A percentile compares a stretch with the other conserved stretches of the same genome.
Conservation (phyloP, 2,888 invertebrate genomes). For the Lithophane semibrunnea region DNA sequence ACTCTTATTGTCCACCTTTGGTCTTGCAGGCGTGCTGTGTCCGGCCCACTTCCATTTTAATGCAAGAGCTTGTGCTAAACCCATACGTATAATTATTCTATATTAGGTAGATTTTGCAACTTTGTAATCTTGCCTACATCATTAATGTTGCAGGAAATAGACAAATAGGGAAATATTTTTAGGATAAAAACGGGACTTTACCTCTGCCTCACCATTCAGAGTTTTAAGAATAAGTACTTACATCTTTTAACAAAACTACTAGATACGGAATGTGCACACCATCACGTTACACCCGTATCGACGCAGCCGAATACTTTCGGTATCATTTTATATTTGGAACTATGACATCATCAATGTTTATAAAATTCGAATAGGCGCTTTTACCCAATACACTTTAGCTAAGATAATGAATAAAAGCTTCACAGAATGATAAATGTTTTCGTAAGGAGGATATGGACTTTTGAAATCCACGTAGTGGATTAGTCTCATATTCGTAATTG, state of each 20-base stretch:
- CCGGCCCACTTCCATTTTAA: too few species aligned
- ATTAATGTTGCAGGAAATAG: not conserved
- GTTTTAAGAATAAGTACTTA: too few species aligned
- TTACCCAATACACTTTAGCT: not conserved
- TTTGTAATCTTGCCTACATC: not conserved
- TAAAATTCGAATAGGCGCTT: slow-evolving; percentile 40
- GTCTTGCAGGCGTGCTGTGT: too few species aligned
- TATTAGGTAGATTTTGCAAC: not conserved
- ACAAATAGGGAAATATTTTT: not conserved
- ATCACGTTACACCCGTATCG: slow-evolving; percentile 15
- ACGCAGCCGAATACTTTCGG: slow-evolving; percentile 34
- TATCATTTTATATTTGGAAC: slow-evolving; percentile 54
- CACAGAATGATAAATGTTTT: not conserved
- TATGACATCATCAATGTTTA: slow-evolving; percentile 44
- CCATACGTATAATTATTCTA: too few species aligned
- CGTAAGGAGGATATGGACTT: not conserved
- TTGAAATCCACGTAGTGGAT: not conserved
- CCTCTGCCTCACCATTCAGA: too few species aligned
- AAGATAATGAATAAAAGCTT: slow-evolving; percentile 1
- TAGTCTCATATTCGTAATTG: not conserved
- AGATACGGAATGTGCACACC: not conserved
- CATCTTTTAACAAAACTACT: too few species aligned
- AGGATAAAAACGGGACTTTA: not conserved
- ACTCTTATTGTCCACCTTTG: too few species aligned
- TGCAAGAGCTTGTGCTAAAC: too few species aligned